Base-by-base conservation (phyloP, 2,888 invertebrate genomes). In the Vandiemenella viatica region DNA sequence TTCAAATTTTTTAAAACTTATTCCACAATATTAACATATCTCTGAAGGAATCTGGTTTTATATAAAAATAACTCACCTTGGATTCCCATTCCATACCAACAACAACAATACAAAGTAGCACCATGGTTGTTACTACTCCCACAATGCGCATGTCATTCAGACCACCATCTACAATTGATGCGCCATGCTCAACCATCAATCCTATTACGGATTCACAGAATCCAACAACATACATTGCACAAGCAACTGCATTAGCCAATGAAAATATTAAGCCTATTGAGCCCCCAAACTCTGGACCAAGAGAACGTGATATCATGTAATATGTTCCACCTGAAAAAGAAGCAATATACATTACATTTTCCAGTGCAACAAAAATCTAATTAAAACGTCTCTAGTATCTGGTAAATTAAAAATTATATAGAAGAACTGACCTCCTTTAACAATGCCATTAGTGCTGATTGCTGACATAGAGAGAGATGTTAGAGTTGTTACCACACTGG, bases 81-180 rank as follows among this genome's bases (percentile, higher is more conserved):
- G 92, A 87, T 69, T 96, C 97, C 90, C 95, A 97, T 63, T 92
- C 92, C 82, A 96, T 87, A 37, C 96, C 96, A 52, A 96, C 82
- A 48, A 95, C 82, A 46, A 93, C 92, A 55, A 97, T 86, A 3
- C 83, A 74, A 1, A 92, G 78, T 1, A 97, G 71, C 1, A 89
- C 61, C 0, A 88, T 71, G 57, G 92, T 80, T 0, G 93, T 90
- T 49, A 89, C 74, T 50, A 81, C 78, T 6, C 92, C 92, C 61
- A 90, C 83, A 50, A 92, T 84, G 45, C 65, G 61, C 50, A 64
- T 61, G 53, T 77, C 77, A 58, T 72, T 71, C 40, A 75, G 68
- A 10, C 70, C 75, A 13, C 79, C 79, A 61, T 84, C 85, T 7
- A 83, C 62, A 55, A 86, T 80, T 49, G 65, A 61, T 23, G 73